phyloP scores from a whole-genome alignment of 2,113 vertebrate genomes.

The Peromyscus maniculatus region DNA sequence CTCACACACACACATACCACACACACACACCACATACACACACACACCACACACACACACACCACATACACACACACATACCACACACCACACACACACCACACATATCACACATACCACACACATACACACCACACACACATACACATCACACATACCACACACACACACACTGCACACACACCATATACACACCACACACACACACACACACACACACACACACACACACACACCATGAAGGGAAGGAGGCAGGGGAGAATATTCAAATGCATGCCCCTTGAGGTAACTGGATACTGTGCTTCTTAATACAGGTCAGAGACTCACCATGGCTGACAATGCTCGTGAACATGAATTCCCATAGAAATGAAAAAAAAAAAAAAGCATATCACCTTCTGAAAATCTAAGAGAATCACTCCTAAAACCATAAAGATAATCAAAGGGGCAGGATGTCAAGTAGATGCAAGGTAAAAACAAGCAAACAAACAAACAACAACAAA shows the following conservation, averaged over 20 bases:
- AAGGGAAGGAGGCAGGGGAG: neutral
- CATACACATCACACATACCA: neutral
- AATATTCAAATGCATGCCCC: neutral
- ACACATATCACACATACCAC: too few relatives aligned
- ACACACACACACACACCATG: neutral
- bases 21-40: neutral
- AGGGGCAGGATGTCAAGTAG: neutral
- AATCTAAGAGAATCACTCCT: conserved; percentile 8
- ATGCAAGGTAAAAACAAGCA: neutral
- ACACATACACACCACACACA: neutral
- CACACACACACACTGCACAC: too few relatives aligned
- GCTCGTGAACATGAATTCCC: neutral
- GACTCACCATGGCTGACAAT: neutral
- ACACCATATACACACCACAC: too few relatives aligned
- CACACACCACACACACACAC: too few relatives aligned
- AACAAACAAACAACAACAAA: too few relatives aligned
- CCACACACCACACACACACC: too few relatives aligned
- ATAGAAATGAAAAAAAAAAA: conserved; percentile 44
- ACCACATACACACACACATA: too few relatives aligned
- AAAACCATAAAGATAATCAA: neutral
- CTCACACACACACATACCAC: neutral
- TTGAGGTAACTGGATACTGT: neutral
- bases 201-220: neutral
- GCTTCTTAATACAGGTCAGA: conserved; percentile 33
- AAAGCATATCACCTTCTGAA: conserved; percentile 11